Base-by-base conservation (phyloP, 2,888 invertebrate genomes). In the Endotricha flammealis region DNA sequence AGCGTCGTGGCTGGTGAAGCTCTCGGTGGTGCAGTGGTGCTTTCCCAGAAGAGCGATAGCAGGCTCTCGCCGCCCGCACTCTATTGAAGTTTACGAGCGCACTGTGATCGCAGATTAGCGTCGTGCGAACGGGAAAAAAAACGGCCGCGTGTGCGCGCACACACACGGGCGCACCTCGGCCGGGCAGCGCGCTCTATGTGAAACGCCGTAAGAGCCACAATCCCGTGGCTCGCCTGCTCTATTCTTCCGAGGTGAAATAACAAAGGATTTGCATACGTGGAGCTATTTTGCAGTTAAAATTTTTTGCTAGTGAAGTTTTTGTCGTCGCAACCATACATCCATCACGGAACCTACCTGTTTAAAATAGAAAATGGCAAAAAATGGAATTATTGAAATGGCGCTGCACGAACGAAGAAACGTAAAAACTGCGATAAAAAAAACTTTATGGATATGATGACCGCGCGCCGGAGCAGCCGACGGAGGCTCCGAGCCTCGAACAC, bases 241-340 rank as follows among this genome's bases (percentile, higher is more conserved):
- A 16, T 6, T 25, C 20, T 29, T 29, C 22, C 29, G 13, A 12
- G 8, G 17, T 14, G 16, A 3, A 4, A 11, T 23, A 43, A 57
- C 60, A 57, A 57, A 52, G 50, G 50, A 60, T 60, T 60, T 60
- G 60, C 60, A 58, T 60, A 60, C 54, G 48, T 39, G 42, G 35
- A 37, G 22, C 32, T 36, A 34, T 41, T 35, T 36, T 23, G 20
- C 36, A 13, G 20, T 33, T 41, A 39, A 32, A 10, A 44, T 50
- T 51, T 55, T 55, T 52, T 56, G 46, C 44, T 37, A 40, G 42
- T 39, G 45, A 42, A 41, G 38, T 53, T 53, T 52, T 54, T 50
- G 51, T 45, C 22, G 25, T 25, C 33, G 41, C 39, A 36, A 42
- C 39, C 31, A 39, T 4, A 39, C 40, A 42, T 50, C 44, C 41